Base-by-base conservation (phyloP, 64 coral and sea anemone genomes). In the Dendrophyllia cribrosa region DNA sequence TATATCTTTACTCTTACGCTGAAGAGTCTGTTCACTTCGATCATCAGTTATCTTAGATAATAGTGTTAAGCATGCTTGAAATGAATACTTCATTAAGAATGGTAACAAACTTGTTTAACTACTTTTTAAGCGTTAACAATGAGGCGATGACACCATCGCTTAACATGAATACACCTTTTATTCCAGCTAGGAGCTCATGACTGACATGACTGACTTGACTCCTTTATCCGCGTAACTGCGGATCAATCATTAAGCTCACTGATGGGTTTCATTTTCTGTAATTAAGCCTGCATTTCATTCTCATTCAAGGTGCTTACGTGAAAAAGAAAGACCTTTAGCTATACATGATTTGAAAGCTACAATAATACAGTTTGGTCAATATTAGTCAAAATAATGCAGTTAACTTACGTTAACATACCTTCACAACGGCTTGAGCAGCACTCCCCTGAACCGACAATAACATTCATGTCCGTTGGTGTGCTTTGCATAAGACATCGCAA, bases 401-500 rank as follows among this genome's bases (percentile, higher is more conserved):
- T 46, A 75, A 47, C 44, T 75, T 75, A 75, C 4, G 67, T 63
- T 48, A 69, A 80, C 58, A 6, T 78, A 78, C 75, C 75, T 78
- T 58, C 75, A 78, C 75, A 78, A 25, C 51, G 75, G 12, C 8
- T 55, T 78, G 19, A 25, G 24, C 75, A 78, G 50, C 75, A 78
- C 8, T 78, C 50, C 9, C 50, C 75, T 25, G 49, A 58, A 58
- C 20, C 8, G 9, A 10, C 75, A 78, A 78, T 78, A 25, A 58
- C 75, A 58, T 78, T 11, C 49, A 78, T 78, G 49, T 20, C 48
- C 19, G 75, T 78, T 14, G 49, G 19, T 56, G 75, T 78, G n/a
- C n/a, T 56, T 23, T 78, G 75, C 75, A 78, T 78, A 19, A 78
- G 51, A 10, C 75, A 78, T 78, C 75, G 3, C 7, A 78, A 10